phyloP scores from a whole-genome alignment of 2,888 invertebrate genomes.

The Cerceris ruficornis region DNA sequence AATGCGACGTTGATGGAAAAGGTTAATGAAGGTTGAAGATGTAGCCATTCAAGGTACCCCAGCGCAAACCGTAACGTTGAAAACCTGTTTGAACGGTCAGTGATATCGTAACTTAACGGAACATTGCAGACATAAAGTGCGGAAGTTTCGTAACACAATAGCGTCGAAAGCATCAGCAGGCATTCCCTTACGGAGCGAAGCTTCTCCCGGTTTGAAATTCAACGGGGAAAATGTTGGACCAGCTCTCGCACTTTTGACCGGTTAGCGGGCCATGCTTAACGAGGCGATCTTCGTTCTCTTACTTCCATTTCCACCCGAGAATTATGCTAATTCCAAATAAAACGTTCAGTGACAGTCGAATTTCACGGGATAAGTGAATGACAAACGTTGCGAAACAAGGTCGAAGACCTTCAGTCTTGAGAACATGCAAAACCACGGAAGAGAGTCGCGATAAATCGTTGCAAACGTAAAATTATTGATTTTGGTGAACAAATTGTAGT shows the following conservation, averaged over 20 bases:
- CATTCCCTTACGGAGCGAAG: too few species aligned
- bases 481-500: not conserved
- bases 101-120: conserved; percentile 55
- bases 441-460: not conserved
- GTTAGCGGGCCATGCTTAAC: not conserved
- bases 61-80: conserved; percentile 35
- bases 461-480: too few species aligned
- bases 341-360: conserved; percentile 3
- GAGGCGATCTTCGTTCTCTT: not conserved
- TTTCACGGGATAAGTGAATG: conserved; percentile 2
- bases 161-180: not conserved
- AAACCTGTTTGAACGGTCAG: conserved; percentile 53
- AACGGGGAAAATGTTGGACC: not conserved
- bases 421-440: not conserved
- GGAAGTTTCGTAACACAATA: not conserved
- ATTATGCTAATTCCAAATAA: conserved; percentile 5
- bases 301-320: not conserved
- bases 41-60: conserved; percentile 49
- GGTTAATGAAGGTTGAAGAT: conserved; percentile 59
- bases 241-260: not conserved
- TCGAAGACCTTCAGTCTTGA: conserved; percentile 7
- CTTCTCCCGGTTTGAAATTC: too few species aligned
- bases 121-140: conserved; percentile 20
- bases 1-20: conserved; percentile 51
- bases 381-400: conserved; percentile 27